Base-by-base conservation (phyloP, 2,113 vertebrate genomes). In the Mixornis gularis region DNA sequence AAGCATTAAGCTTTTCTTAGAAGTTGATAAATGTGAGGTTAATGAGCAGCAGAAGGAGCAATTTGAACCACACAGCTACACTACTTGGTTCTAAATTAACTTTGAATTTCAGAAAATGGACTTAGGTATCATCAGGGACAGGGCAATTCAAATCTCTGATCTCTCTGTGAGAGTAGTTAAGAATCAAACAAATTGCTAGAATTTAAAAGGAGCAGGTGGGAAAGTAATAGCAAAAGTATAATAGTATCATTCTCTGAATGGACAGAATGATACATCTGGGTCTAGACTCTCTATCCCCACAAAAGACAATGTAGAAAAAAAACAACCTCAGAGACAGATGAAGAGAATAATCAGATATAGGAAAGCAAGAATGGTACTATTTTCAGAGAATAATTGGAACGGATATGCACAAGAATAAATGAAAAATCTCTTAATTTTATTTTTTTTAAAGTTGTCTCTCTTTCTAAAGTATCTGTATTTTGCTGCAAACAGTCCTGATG, bases 91-190 rank as follows among this genome's bases (percentile, higher is more conserved):
- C 70, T 85, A 87, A 93, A 96, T 91, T 87, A 79, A 76, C 64
- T 78, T 53, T 71, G 90, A 92, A 40, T 60, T 60, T 85, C 70
- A 64, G 78, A 51, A 95, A 94, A 95, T 49, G n/a, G 58, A 84
- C 13, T 63, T 79, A 13, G 49, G 62, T 86, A 76, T 93, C 73
- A 69, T 21, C 41, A 46, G 40, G 79, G 77, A 70, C 56, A 73
- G 13, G 17, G 27, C 21, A 92, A 84, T 71, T 86, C 36, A 70
- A 79, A 82, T 82, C 46, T 91, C 63, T 72, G 58, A 60, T 87
- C 36, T 78, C 65, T 43, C 77, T 73, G 25, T 44, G 32, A 66
- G 20, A 71, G n/a, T 36, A 66, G 74, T 77, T 91, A 77, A 76
- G 86, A 84, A 77, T 58, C 34, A 95, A 96, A 83, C 5, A 79